Percentiles rank a stretch among this genome's conserved stretches.
Conservation (phyloP, 1,140 invertebrate genomes). For the Coelopa frigida region DNA sequence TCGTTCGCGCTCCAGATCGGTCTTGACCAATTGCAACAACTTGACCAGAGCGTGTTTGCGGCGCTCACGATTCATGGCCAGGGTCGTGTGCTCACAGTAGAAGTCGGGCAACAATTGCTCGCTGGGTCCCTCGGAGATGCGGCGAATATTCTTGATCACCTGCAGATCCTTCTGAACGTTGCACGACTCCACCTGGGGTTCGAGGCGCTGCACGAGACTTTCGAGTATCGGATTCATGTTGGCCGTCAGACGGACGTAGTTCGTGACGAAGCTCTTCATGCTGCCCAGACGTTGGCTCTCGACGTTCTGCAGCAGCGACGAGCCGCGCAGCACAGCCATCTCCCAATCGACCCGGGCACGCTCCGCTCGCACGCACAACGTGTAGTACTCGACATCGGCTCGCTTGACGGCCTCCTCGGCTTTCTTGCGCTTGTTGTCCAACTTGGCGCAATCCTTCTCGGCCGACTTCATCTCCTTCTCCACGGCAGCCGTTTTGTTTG, state of each 20-base stretch:
- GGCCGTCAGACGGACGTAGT: conserved; percentile 70
- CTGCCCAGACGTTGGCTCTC: conserved; percentile 83
- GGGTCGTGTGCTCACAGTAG: conserved; percentile 87
- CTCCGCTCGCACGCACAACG: conserved; percentile 80
- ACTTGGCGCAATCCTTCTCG: conserved; percentile 55
- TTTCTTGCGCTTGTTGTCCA: conserved; percentile 82
- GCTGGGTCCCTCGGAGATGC: conserved; percentile 47
- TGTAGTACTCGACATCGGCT: conserved; percentile 90
- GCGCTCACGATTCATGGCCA: conserved; percentile 86
- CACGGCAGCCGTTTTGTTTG: conserved; percentile 37
- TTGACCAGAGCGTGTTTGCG: conserved; percentile 78
- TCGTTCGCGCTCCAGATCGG: conserved; percentile 77
- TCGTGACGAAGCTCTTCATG: conserved; percentile 68
- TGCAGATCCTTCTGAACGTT: conserved; percentile 42
- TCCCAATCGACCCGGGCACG: conserved; percentile 88
- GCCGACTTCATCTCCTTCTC: conserved; percentile 45
- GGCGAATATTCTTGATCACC: conserved; percentile 39
- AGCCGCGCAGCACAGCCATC: conserved; percentile 73
- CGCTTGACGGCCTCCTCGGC: conserved; percentile 84
- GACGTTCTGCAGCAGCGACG: conserved; percentile 67
- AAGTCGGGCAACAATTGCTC: conserved; percentile 88
- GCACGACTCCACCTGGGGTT: conserved; percentile 37
- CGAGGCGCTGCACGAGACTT: conserved; percentile 41
- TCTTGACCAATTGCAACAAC: conserved; percentile 71
- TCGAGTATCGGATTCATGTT: conserved; percentile 66